Base-by-base conservation (phyloP, 2,888 invertebrate genomes). In the Dynastes tityus region DNA sequence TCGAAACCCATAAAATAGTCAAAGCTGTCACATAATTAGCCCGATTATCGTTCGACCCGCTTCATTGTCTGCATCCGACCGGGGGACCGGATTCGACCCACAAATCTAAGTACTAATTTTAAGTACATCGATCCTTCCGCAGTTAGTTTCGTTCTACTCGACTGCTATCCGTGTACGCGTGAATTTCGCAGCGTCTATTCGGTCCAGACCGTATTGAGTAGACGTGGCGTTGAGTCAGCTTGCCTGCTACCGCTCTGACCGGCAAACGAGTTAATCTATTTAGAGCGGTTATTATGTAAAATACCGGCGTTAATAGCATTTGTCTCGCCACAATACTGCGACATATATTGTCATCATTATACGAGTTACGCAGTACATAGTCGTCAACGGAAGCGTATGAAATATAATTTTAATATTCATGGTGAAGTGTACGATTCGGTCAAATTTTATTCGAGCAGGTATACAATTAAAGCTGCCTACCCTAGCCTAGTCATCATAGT, bases 271-370 rank as follows among this genome's bases (percentile, higher is more conserved):
- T 71, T 77, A 77, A 77, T 71, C 58, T 71, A 53, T 77, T 77
- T 71, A 71, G 45, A 37, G 70, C 53, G 27, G 70, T 63, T 77
- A 71, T 71, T 77, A 77, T 71, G 71, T 49, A 77, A 71, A 77
- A 53, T 70, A 29, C 58, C 58, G 70, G 77, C 68, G 61, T 77
- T 77, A 77, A 77, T 61, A 64, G 68, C 45, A 71, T 63, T 71
- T 61, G 63, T 71, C 63, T 63, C 63, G 61, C 51, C 40, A 27
- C 73, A 73, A 73, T 73, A 58, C 58, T 27, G 58, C 58, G 40
- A 73, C 58, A 58, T 58, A 58, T 11, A 58, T 73, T 45, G 37
- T 22, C 37, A 16, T 22, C 49, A 22, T 63, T 32, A 22, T 32
- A 11, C 67, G 16, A 22, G 27, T 49, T 29, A 49, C 13, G 13